phyloP scores from a whole-genome alignment of 2,113 vertebrate genomes.

The Emydocephalus ijimae region DNA sequence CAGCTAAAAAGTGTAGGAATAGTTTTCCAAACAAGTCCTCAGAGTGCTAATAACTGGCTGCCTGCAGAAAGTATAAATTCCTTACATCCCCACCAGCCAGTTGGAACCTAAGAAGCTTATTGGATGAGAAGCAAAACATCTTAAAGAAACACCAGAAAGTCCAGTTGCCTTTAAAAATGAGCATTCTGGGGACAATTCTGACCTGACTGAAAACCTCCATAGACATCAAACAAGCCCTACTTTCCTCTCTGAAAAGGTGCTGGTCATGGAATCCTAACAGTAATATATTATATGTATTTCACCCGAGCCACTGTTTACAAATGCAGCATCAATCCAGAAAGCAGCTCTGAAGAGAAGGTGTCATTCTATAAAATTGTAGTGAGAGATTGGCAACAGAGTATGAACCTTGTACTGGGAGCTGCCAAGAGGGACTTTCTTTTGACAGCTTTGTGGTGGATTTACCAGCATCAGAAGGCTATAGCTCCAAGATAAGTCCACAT shows the following conservation, averaged over 20 bases:
- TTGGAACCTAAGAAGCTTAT: neutral
- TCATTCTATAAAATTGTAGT: neutral
- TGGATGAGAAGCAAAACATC: neutral
- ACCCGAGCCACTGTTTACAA: neutral
- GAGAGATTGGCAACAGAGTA: neutral
- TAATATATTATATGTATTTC: neutral
- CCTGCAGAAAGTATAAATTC: neutral
- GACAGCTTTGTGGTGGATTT: neutral
- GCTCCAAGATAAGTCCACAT: conserved; percentile 30
- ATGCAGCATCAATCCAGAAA: neutral
- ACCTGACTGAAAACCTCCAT: neutral
- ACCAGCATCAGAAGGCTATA: neutral
- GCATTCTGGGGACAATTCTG: neutral
- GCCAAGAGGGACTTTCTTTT: neutral
- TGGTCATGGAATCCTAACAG: neutral
- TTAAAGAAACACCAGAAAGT: neutral
- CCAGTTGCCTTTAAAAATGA: neutral
- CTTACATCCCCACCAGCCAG: neutral
- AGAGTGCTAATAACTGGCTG: neutral
- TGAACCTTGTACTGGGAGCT: neutral
- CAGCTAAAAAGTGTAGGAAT: neutral
- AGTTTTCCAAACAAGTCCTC: neutral
- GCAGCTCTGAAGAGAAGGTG: neutral
- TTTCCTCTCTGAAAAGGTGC: neutral
- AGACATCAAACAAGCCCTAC: neutral